Evolutionary conservation across 2,113 vertebrate species (phyloP), one percentile per base, ranked within the genome.

Genomic region (Lasiurus cinereus): DNA sequence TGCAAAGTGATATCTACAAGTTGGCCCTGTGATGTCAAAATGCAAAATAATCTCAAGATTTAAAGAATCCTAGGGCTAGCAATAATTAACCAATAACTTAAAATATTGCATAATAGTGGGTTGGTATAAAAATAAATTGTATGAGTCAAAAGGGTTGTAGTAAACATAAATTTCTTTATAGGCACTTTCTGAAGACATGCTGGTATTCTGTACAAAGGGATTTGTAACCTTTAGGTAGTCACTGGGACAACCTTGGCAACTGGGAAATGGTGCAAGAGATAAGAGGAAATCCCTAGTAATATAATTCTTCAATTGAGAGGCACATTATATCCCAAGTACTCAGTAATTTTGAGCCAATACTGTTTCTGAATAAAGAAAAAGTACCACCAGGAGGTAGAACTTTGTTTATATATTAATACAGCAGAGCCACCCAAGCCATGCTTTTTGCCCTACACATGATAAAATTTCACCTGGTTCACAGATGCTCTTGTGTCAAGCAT

Each of bases 401-500:
- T 14, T 94, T 85, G 33, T 72, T 83, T 83, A 54, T 78, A 27
- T 64, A 88, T 64, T 27, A 95, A 88, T 93, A 84, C 5, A 83
- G 74, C 36, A 90, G 95, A 85, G 24, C 9, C 16, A 70, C 13
- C 4, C 50, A 11, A 91, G n/a, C 18, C 33, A 78, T 11, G 52
- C 62, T 91, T 90, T 90, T 18, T 1, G 18, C 43, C 29, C 31
- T 88, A 64, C 3, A 24, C 33, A 69, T 27, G 27, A 43, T 56
- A 89, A 70, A 94, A 86, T 79, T 94, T 67, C 43, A 62, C 70
- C 78, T 91, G 73, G 12, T 91, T 95, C 69, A 69, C 39, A 79
- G 33, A 88, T 87, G 64, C 6, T 67, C 33, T 76, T 83, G 39
- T 87, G 48, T 87, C 48, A 90, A 91, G 7, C 21, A 86, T 89